Evolutionary conservation across 2,888 invertebrate genomes (phyloP).

Genomic region (Sycophila texana): DNA sequence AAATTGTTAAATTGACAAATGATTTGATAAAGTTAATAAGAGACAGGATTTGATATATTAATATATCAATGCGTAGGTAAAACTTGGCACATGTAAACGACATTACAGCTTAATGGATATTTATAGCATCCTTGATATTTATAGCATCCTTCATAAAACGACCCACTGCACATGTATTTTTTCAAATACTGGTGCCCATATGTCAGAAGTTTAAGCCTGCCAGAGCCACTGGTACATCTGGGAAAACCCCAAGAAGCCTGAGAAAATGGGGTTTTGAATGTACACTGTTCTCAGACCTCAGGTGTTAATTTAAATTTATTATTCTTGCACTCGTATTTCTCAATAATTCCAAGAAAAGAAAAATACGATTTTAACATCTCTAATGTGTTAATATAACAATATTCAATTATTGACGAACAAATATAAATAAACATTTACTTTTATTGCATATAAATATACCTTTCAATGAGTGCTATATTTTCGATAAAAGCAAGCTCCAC

Average conservation of each 20-base stretch:
- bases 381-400: neutral
- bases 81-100: no score
- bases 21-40: no score
- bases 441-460: neutral
- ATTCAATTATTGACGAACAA: neutral
- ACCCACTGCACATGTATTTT: neutral
- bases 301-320: constrained; percentile 31
- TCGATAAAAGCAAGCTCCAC: neutral
- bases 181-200: constrained; percentile 29
- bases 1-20: no score
- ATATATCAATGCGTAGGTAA: no score
- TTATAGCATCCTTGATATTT: constrained; percentile 21
- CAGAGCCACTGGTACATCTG: constrained; percentile 25
- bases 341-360: no score
- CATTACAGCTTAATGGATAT: constrained; percentile 5
- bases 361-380: no score
- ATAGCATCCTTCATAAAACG: constrained; percentile 6
- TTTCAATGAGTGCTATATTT: constrained; percentile 22
- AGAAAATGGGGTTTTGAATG: constrained; percentile 12
- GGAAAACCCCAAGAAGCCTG: constrained; percentile 32
- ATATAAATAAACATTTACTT: constrained; percentile 4
- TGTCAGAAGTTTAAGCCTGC: constrained; percentile 26
- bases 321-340: neutral
- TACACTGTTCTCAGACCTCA: constrained; percentile 1
- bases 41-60: no score